Evolutionary conservation across 2,113 vertebrate genomes (phyloP), one percentile per base, ranked within the genome.

Genomic region (Onychostruthus taczanowskii): DNA sequence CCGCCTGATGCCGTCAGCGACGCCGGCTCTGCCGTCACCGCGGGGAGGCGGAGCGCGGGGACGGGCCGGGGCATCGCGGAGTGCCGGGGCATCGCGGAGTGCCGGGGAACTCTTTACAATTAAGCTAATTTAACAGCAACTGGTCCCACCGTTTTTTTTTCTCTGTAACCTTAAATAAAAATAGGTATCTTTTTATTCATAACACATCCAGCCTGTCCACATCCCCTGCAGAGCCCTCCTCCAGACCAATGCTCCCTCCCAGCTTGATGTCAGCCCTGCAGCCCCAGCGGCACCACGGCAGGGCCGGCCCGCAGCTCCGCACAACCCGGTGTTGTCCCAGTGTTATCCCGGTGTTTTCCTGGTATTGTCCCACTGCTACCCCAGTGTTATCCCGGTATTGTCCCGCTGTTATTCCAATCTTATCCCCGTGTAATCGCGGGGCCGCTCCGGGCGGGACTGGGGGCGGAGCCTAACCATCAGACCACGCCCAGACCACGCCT

Each of bases 391-490:
- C 24, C 61, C 12, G 31, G 31, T 16, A 7, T 7, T 66, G 1
- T 30, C 20, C 1, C 16, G 2, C 8, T 26, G 7, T 14, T 37
- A 0, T 16, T 7, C n/a, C 33, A 2, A 4, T 4, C 3, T 12
- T 19, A 1, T 5, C 2, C 37, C 26, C 3, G 11, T 0, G 3
- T 3, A 20, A 0, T 10, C 16, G n/a, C 3, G 3, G 4, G 5
- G 1, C 15, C 4, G 7, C 19, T 30, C 28, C 2, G 6, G 5
- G 8, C 21, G 26, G 15, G 7, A 0, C 10, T 9, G 26, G 3
- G 30, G 85, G 76, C 67, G 86, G 76, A 7, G 76, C 59, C 21
- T 5, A 4, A 0, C 1, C 4, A 3, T 1, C 3, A 6, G 6
- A 5, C 28, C 28, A 10, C 56, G 26, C 64, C 52, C n/a, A 3